Conservation (phyloP, 2,888 invertebrate species). For the Suillia variegata region DNA sequence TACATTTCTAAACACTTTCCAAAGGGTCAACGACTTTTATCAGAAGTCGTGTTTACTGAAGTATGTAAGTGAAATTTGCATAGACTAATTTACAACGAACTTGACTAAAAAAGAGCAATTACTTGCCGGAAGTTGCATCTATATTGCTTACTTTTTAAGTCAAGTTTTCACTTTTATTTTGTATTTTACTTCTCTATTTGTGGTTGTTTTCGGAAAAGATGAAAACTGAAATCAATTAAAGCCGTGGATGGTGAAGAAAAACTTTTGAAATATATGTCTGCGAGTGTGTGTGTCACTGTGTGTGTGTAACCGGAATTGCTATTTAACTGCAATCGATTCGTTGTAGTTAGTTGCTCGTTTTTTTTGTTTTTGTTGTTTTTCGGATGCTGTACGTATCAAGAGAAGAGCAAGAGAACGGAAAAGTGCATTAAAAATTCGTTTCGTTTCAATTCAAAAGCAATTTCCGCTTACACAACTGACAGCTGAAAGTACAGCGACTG, state of each 20-base stretch:
- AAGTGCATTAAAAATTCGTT: conserved; percentile 22
- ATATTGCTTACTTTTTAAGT: too few relatives aligned
- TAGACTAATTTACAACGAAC: too few relatives aligned
- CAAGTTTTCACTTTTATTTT: too few relatives aligned
- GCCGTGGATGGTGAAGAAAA: not conserved
- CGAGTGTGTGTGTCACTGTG: too few relatives aligned
- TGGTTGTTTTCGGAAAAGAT: not conserved
- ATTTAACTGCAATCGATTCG: conserved; percentile 19
- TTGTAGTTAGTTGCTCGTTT: not conserved
- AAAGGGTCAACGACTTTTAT: too few relatives aligned
- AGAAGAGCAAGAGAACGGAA: conserved; percentile 18
- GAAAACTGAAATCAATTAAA: not conserved
- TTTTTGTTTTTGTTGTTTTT: not conserved
- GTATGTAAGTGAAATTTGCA: too few relatives aligned
- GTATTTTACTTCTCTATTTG: too few relatives aligned
- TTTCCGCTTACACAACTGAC: conserved; percentile 20
- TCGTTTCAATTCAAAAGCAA: conserved; percentile 23
- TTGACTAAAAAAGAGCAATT: too few relatives aligned
- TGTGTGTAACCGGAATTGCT: conserved; percentile 18
- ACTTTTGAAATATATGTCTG: too few relatives aligned
- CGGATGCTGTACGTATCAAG: not conserved
- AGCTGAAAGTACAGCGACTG: conserved; percentile 1
- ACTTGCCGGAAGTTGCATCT: not conserved
- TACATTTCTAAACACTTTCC: too few relatives aligned
- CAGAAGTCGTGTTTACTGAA: too few relatives aligned